phyloP scores from a whole-genome alignment of 2,888 invertebrate genomes.

The Petrophora chlorosata region DNA sequence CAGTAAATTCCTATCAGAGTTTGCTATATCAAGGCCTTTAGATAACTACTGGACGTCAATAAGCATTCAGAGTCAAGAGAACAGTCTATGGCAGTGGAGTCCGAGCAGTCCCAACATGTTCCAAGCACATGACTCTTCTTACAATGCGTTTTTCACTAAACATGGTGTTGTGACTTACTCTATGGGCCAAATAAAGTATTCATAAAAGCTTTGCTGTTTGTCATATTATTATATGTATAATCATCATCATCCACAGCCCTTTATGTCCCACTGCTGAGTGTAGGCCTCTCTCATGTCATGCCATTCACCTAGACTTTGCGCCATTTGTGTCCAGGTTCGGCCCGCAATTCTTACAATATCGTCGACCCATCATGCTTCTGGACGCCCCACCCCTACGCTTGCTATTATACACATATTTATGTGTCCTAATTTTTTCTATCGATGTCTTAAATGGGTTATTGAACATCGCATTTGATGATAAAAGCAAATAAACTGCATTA shows the following conservation, averaged over 20 bases:
- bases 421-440: too few species aligned
- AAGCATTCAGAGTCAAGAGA: slow-evolving; percentile 66
- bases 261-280: too few species aligned
- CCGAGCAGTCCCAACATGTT: slow-evolving; percentile 57
- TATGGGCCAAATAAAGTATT: slow-evolving; percentile 72
- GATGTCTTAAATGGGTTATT: too few species aligned
- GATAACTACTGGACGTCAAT: slow-evolving; percentile 64
- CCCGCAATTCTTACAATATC: too few species aligned
- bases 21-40: slow-evolving; percentile 51
- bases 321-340: too few species aligned
- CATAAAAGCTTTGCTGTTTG: slow-evolving; percentile 40
- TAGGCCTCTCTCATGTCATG: too few species aligned
- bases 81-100: slow-evolving; percentile 66
- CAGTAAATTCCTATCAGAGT: slow-evolving; percentile 50
- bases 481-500: slow-evolving; percentile 4
- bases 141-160: slow-evolving; percentile 61
- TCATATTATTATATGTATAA: slow-evolving; percentile 6
- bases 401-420: too few species aligned
- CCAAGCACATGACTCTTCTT: slow-evolving; percentile 64
- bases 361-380: too few species aligned
- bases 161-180: slow-evolving; percentile 51
- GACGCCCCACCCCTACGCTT: too few species aligned
- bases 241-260: background rate
- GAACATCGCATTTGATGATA: too few species aligned
- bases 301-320: too few species aligned